A percentile compares a stretch with the other conserved stretches of the same genome.
Conservation (phyloP, 2,797 vertebrate genomes). For the Mus spretus region DNA sequence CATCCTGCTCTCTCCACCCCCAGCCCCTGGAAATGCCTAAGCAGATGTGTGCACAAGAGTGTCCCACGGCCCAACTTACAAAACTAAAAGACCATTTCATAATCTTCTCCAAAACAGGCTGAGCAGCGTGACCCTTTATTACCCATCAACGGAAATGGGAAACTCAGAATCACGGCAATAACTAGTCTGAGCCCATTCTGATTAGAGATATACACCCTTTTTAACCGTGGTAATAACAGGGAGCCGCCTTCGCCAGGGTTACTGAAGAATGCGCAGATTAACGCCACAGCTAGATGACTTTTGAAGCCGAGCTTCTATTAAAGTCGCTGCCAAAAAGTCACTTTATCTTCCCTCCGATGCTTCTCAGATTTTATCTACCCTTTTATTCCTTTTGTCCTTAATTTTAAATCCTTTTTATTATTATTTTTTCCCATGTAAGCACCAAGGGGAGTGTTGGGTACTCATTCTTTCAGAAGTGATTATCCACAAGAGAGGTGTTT, state of each 20-base stretch:
- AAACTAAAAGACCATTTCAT: conserved; percentile 36
- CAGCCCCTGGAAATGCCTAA: accelerated
- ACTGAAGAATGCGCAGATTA: conserved; percentile 70
- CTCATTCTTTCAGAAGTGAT: conserved; percentile 82
- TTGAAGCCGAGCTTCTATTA: conserved; percentile 71
- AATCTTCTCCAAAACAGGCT: conserved; percentile 66
- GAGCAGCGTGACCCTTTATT: conserved; percentile 75
- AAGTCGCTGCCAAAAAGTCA: conserved; percentile 72
- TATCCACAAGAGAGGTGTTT: conserved; percentile 79
- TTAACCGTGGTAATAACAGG: conserved; percentile 49
- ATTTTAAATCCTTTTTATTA: conserved; percentile 86
- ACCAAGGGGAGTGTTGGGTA: conserved; percentile 78
- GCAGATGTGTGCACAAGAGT: neutral
- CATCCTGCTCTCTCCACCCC: accelerated
- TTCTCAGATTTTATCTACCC: conserved; percentile 78
- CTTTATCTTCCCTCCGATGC: conserved; percentile 74
- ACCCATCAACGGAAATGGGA: conserved; percentile 71
- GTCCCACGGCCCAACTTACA: neutral
- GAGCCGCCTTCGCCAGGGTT: neutral
- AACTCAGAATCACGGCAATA: conserved; percentile 49
- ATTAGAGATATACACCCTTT: conserved; percentile 54
- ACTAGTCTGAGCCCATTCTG: conserved; percentile 57
- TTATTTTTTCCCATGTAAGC: conserved; percentile 83
- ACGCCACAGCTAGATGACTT: conserved; percentile 45
- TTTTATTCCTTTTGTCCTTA: conserved; percentile 84